phyloP scores from a whole-genome alignment of 2,113 vertebrate species.

The Ochotona curzoniae region DNA sequence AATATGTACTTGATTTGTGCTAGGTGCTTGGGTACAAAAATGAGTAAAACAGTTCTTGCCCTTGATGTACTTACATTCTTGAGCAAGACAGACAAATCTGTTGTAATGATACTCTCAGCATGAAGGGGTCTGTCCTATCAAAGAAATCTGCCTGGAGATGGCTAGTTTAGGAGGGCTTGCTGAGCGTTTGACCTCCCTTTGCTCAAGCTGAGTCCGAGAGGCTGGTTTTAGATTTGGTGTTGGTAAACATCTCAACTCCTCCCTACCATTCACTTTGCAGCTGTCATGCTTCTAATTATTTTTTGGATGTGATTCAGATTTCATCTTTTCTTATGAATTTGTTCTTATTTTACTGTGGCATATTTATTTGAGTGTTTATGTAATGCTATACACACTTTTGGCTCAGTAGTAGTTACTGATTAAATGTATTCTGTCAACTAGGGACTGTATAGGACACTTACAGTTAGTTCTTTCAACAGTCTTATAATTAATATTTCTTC shows the following conservation, averaged over 20 bases:
- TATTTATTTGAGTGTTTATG: neutral
- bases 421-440: neutral
- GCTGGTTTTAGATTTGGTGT: neutral
- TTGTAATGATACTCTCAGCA: neutral
- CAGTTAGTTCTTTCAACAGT: conserved; percentile 27
- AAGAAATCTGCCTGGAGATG: neutral
- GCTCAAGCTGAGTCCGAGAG: neutral
- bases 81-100: neutral
- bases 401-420: neutral
- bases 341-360: conserved; percentile 19
- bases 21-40: neutral
- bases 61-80: neutral
- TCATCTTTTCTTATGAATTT: conserved; percentile 19
- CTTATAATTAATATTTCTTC: neutral
- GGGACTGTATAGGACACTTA: neutral
- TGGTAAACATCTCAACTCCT: neutral
- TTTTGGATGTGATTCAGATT: conserved; percentile 34
- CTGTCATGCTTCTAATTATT: neutral
- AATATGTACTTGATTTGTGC: neutral
- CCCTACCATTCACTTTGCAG: neutral
- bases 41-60: neutral
- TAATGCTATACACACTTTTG: neutral
- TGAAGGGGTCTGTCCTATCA: neutral
- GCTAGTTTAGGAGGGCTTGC: neutral
- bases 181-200: neutral